A percentile compares a stretch with the other conserved stretches of the same genome.
phyloP scores from a whole-genome alignment of 2,888 invertebrate species.

The Halocaridina rubra region DNA sequence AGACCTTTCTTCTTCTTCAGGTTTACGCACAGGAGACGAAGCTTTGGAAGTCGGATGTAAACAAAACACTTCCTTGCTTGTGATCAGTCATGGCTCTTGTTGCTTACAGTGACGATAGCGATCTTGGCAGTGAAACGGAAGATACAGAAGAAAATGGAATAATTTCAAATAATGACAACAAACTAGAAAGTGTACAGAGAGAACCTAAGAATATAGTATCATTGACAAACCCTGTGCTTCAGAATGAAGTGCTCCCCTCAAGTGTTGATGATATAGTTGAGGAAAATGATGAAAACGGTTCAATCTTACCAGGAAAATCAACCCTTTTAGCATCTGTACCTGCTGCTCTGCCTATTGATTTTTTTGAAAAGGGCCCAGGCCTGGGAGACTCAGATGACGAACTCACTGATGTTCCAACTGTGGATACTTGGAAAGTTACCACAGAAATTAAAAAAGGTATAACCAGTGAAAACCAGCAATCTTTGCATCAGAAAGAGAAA shows the following conservation, averaged over 20 bases:
- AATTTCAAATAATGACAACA: not conserved
- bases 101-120: slow-evolving; percentile 61
- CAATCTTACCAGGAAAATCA: too few species aligned
- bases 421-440: slow-evolving; percentile 51
- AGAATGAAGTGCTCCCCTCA: not conserved
- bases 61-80: too few species aligned
- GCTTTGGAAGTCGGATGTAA: too few species aligned
- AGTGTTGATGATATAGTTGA: slow-evolving; percentile 5
- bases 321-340: slow-evolving; percentile 19
- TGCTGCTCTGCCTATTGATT: slow-evolving; percentile 2
- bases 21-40: too few species aligned
- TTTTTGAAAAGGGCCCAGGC: not conserved
- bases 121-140: slow-evolving; percentile 37
- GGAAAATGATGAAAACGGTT: slow-evolving; percentile 21
- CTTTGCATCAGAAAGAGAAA: too few species aligned
- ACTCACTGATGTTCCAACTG: slow-evolving; percentile 56
- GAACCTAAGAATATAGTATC: too few species aligned
- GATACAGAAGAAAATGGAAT: slow-evolving; percentile 9
- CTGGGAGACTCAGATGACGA: slow-evolving; percentile 27
- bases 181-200: not conserved
- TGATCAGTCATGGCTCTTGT: slow-evolving; percentile 56
- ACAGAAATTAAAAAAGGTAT: not conserved
- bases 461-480: not conserved
- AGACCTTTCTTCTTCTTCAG: too few species aligned
- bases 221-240: too few species aligned